Conservation (phyloP, 2,113 vertebrate species). For the Echinops telfairi region DNA sequence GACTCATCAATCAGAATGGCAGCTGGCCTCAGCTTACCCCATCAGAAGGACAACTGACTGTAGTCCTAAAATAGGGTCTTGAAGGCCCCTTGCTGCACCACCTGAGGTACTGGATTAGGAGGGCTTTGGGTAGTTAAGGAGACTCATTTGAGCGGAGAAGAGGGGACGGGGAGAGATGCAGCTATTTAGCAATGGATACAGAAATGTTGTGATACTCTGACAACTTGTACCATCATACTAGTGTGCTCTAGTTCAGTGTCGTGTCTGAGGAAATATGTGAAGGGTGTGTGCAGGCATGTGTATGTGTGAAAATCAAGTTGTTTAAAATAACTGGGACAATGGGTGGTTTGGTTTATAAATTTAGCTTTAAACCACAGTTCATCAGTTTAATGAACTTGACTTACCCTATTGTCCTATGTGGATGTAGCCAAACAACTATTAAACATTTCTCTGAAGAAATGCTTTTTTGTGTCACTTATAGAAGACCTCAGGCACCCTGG, state of each 20-base stretch:
- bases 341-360: background rate
- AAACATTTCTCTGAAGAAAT: background rate
- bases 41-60: background rate
- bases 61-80: background rate
- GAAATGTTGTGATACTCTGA: slow-evolving; percentile 50
- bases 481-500: background rate
- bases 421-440: slow-evolving; percentile 37
- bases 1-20: background rate
- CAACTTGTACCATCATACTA: background rate
- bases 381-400: slow-evolving; percentile 9
- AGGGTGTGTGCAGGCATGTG: background rate
- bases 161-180: background rate
- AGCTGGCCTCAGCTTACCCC: background rate
- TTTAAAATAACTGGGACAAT: background rate
- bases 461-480: background rate
- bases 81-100: background rate
- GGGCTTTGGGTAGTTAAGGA: background rate
- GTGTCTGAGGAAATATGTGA: background rate
- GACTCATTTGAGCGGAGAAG: background rate
- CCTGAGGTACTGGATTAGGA: background rate
- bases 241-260: slow-evolving; percentile 6
- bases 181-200: background rate
- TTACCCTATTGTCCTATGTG: background rate
- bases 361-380: slow-evolving; percentile 25
- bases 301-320: too few species aligned